Evolutionary conservation across 2,113 vertebrate species (phyloP), one percentile per base, ranked within the genome.

Genomic region (Prochilodus magdalenae): DNA sequence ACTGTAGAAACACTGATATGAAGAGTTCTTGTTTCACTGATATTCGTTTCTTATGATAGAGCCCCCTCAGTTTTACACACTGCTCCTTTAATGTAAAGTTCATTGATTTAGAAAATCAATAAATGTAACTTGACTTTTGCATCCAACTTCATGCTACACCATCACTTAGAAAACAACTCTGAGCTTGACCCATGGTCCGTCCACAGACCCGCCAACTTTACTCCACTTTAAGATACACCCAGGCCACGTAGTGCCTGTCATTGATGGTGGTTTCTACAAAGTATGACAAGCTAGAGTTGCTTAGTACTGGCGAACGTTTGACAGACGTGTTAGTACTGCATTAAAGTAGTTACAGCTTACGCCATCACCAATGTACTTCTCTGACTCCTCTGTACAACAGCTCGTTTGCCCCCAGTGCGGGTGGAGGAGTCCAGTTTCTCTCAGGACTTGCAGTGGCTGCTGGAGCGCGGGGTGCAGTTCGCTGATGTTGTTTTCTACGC

Each of bases 401-500:
- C 96, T 53, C 96, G 97, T 83, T 95, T 99, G 89, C 97, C 97
- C 0, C 95, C 96, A 15, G 90, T 99, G 74, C 93, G 96, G 75
- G 95, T 96, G 0, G 95, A 99, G 89, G 94, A 97, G 33, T 99
- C 97, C 0, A 96, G 94, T 86, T 99, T 97, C 30, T 93, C 95
- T 0, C 88, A 95, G 0, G 97, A 99, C 90, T 92, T 99, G 83
- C 95, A 96, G 89, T 96, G 95, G 92, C 84, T 99, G 81, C 90
- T 98, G 79, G 95, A 95, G 88, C 94, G 95, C 72, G 96, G 97
- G 57, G 89, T 93, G 57, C 97, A 96, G 88, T 99, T 97, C 0
- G 94, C 95, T 0, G 97, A 99, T 0, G 98, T 98, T 87, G 92
- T 95, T 0, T 99, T 99, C 82, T 97, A 93, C 44, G 91, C 94